Conservation (phyloP, 2,888 invertebrate genomes). For the Cyaniris semiargus region DNA sequence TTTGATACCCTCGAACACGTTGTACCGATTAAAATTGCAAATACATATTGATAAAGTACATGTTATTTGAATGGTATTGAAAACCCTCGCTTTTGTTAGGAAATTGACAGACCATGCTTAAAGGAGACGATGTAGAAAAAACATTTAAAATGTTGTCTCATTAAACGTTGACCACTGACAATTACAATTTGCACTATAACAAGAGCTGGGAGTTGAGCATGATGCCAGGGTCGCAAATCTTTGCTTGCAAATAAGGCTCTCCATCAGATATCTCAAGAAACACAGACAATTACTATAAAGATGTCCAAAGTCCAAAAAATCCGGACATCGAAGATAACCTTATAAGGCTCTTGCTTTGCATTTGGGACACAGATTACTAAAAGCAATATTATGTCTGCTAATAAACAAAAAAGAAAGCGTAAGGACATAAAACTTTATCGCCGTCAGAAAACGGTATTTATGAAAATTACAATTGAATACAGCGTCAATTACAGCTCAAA, state of each 20-base stretch:
- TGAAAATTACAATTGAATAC: background rate
- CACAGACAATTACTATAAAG: background rate
- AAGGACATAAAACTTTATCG: conserved; percentile 7
- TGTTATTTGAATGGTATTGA: background rate
- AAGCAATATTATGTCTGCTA: background rate
- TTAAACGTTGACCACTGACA: no score
- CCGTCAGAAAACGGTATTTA: background rate
- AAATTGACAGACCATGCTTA: background rate
- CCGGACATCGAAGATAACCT: background rate
- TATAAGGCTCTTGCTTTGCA: background rate
- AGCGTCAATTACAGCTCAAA: conserved; percentile 1
- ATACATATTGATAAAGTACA: background rate
- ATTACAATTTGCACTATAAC: no score
- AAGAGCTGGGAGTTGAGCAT: background rate
- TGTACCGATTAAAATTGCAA: background rate
- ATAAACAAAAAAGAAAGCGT: conserved; percentile 20
- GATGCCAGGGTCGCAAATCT: background rate
- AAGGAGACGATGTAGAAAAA: no score
- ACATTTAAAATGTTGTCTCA: no score
- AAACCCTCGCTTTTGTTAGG: no score
- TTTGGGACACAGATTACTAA: background rate
- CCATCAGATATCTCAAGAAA: background rate
- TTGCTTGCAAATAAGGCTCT: background rate
- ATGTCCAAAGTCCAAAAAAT: background rate
- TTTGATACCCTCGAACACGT: background rate